Conservation (phyloP, 2,797 vertebrate species). For the Mormyrops attenuatus region DNA sequence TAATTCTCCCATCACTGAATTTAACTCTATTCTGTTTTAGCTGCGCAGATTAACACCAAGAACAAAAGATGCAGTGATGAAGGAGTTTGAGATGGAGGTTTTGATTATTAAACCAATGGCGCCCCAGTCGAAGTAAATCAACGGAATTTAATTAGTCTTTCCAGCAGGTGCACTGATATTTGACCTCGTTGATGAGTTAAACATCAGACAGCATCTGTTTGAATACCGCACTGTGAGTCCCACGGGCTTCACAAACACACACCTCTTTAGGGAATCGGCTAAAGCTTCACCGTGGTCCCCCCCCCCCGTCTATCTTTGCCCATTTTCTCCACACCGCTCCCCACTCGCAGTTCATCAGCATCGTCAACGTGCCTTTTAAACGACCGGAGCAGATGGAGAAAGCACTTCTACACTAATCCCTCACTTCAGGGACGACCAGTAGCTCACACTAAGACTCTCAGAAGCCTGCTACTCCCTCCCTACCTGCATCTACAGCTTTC, state of each 20-base stretch:
- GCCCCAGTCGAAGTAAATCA: background rate
- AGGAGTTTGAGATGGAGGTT: background rate
- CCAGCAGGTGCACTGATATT: background rate
- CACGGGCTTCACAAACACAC: background rate
- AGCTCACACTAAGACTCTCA: background rate
- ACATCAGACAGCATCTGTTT: background rate
- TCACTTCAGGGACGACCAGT: constrained; percentile 15
- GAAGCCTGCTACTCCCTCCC: background rate
- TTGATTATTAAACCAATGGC: background rate
- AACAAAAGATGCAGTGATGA: background rate
- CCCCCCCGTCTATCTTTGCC: background rate
- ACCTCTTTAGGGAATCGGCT: background rate
- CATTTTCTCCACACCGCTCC: background rate
- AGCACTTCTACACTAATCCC: constrained; percentile 17
- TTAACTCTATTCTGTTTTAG: background rate
- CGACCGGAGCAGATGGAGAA: background rate
- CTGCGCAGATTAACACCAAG: background rate
- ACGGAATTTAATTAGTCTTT: background rate
- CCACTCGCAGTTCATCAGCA: background rate
- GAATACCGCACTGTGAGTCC: background rate
- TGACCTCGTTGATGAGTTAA: background rate
- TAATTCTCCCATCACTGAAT: background rate
- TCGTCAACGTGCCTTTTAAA: background rate
- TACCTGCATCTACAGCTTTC: constrained; percentile 19
- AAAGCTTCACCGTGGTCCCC: background rate